Conservation (phyloP, 30 jellyfish, hydroid and myxozoan genomes). For the Aurelia sp. region DNA sequence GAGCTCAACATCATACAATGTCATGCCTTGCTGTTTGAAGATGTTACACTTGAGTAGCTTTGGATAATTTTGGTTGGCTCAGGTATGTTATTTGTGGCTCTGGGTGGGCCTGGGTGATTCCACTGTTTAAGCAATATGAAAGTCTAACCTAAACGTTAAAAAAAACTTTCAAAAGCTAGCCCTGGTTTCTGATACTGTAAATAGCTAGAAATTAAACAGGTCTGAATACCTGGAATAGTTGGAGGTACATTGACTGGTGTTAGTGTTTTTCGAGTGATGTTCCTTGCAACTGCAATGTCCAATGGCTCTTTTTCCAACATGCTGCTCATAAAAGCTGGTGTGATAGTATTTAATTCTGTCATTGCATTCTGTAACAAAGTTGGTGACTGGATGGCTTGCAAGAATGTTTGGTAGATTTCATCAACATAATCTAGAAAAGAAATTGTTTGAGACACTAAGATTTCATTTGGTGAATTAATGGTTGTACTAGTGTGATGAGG, state of each 20-base stretch:
- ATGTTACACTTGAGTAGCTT: too few species aligned
- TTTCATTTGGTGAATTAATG: too few species aligned
- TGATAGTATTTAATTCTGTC: background rate
- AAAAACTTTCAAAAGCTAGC: too few species aligned
- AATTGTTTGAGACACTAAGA: too few species aligned
- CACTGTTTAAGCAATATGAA: background rate
- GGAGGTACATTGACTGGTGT: slow-evolving; percentile 41
- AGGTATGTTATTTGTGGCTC: too few species aligned
- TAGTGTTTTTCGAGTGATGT: slow-evolving; percentile 2
- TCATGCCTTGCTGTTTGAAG: too few species aligned
- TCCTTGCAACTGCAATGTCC: slow-evolving; percentile 10
- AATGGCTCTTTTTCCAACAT: slow-evolving; percentile 33
- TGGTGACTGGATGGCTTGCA: background rate
- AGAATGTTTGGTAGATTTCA: background rate
- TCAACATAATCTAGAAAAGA: background rate
- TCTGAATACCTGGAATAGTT: slow-evolving; percentile 16
- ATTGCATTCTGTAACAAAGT: slow-evolving; percentile 1
- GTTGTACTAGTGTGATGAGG: too few species aligned
- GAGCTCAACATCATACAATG: too few species aligned
- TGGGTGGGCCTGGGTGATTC: background rate
- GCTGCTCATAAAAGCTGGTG: slow-evolving; percentile 26
- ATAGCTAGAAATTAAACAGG: too few species aligned
- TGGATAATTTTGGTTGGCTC: too few species aligned
- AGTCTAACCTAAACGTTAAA: too few species aligned
- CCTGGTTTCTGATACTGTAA: too few species aligned